Evolutionary conservation across 2,888 invertebrate species (phyloP), one percentile per base, ranked within the genome.

Genomic region (Morpho achilles): DNA sequence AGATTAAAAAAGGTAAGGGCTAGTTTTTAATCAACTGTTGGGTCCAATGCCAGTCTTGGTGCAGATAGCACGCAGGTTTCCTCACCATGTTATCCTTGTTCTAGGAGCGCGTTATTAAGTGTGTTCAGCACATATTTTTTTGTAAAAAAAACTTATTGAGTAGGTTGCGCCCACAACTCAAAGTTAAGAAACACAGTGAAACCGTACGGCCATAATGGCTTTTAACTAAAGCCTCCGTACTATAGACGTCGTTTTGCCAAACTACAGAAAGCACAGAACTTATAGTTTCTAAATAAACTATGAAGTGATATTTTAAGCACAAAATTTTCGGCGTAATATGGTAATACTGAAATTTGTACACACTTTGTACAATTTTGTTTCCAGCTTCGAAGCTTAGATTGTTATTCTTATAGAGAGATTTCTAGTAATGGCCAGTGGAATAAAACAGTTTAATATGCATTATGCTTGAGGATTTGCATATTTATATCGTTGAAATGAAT

Each of bases 401-500:
- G 5, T 32, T 32, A 5, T 32, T 32, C 5, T 32, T 32, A 32
- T 32, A 32, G 23, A 8, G 23, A 48, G 8, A 39, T 49, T 49
- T 49, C 10, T 40, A 7, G 46, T 56, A 60, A 56, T 44, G 23
- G 59, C 48, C 32, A 32, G 2, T 56, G 60, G 56, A 60, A 56
- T 56, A 50, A 60, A 56, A 56, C 53, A 49, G 60, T 49, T 52
- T 43, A 56, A 50, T 53, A 56, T 60, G 56, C 60, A 60, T 57
- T 60, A 57, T 54, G 54, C 58, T 47, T 53, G 51, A 47, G 54
- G 52, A 61, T 61, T 61, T 54, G 52, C 61, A 61, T 61, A 61
- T 58, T 61, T 61, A 57, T 61, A 61, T 55, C 50, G 51, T 61
- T 23, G 51, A 53, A 55, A 61, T 58, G 58, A 54, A 61, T 61